Percentiles rank a stretch among this genome's conserved stretches.
These are phyloP conservation scores for Dreissena rostriformis DNA, from an alignment of 1,140 invertebrate species.

Conservation along the genomic window DNA sequence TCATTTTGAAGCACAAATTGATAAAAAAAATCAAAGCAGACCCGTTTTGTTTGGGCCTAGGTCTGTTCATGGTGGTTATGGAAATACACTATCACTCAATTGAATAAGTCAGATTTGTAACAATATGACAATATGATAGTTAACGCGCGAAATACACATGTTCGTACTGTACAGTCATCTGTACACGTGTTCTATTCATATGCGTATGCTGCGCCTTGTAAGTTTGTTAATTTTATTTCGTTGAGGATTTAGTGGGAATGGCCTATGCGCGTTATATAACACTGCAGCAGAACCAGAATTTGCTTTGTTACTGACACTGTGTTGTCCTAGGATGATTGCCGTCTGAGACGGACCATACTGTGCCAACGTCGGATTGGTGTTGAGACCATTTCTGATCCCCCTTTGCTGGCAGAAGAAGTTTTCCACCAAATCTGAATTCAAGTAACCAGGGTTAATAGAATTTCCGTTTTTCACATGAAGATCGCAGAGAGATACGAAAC, in stretches of 20 bases:
- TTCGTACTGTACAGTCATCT: neutral
- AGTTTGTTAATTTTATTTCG: conserved; percentile 17
- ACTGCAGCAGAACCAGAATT: conserved; percentile 40
- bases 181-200: neutral
- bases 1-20: too few species aligned
- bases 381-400: conserved; percentile 55
- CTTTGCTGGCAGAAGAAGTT: conserved; percentile 56
- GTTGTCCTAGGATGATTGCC: conserved; percentile 47
- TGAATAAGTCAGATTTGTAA: too few species aligned
- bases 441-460: conserved; percentile 12
- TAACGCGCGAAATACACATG: too few species aligned
- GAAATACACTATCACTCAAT: too few species aligned
- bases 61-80: too few species aligned
- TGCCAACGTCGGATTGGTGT: conserved; percentile 54
- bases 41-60: too few species aligned
- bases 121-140: too few species aligned
- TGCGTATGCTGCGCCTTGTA: neutral
- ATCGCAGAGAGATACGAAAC: conserved; percentile 21
- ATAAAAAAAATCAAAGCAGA: too few species aligned
- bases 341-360: conserved; percentile 55
- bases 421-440: conserved; percentile 52
- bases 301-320: conserved; percentile 29
- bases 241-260: conserved; percentile 24
- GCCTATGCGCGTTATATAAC: conserved; percentile 35
- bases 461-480: conserved; percentile 33